Conservation (phyloP, 2,888 invertebrate species). For the Melieria crassipennis region DNA sequence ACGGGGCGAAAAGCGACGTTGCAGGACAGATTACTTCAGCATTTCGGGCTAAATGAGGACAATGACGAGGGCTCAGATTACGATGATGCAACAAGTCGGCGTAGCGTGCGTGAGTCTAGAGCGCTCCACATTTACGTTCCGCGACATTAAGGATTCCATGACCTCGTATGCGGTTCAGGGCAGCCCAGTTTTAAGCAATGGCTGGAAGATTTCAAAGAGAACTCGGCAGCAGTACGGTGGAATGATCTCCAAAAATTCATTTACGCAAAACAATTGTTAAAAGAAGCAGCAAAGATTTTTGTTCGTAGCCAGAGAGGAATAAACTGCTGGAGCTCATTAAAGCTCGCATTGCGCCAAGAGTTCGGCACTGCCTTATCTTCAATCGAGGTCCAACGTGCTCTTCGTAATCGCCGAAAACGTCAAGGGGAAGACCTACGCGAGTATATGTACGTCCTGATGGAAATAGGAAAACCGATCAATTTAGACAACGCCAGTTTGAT, state of each 20-base stretch:
- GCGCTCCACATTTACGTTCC: slow-evolving; percentile 19
- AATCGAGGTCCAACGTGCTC: slow-evolving; percentile 34
- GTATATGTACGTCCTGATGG: slow-evolving; percentile 34
- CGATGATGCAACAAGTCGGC: too few relatives aligned
- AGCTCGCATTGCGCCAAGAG: slow-evolving; percentile 25
- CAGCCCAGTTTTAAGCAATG: slow-evolving; percentile 27
- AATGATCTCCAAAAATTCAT: slow-evolving; percentile 37
- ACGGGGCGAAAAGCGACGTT: slow-evolving; percentile 3
- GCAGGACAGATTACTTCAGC: too few relatives aligned
- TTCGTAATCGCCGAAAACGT: slow-evolving; percentile 29
- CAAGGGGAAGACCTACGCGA: slow-evolving; percentile 27
- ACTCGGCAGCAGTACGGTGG: slow-evolving; percentile 28
- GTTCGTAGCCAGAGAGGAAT: slow-evolving; percentile 29
- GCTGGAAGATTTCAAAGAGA: slow-evolving; percentile 37
- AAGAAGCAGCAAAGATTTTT: slow-evolving; percentile 39
- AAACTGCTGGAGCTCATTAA: slow-evolving; percentile 25
- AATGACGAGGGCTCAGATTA: too few relatives aligned
- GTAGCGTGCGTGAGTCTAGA: not conserved
- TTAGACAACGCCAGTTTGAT: slow-evolving; percentile 37
- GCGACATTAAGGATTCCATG: slow-evolving; percentile 22
- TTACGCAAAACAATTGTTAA: slow-evolving; percentile 38
- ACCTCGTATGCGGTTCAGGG: not conserved
- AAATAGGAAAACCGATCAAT: slow-evolving; percentile 29
- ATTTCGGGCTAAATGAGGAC: too few relatives aligned
- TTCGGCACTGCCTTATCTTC: slow-evolving; percentile 28